phyloP scores from a whole-genome alignment of 1,140 invertebrate species.

The Aradophagus sp. region DNA sequence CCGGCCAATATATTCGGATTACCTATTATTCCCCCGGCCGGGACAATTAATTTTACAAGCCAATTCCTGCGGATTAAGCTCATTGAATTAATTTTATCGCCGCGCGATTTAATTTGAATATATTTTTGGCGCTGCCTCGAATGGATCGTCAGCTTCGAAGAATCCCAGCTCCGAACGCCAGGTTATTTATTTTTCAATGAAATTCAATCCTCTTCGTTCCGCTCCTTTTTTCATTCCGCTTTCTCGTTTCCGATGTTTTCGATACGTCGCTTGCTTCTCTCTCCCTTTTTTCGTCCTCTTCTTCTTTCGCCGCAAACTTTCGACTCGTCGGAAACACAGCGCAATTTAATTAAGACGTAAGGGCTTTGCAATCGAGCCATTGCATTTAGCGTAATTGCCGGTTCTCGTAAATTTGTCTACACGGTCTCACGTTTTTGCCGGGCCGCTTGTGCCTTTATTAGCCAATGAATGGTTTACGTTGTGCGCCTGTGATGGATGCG shows the following conservation, averaged over 20 bases:
- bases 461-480: conserved; percentile 3
- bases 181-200: conserved; percentile 38
- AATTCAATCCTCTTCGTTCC: conserved; percentile 8
- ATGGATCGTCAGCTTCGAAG: conserved; percentile 32
- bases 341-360: too few relatives aligned
- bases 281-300: too few relatives aligned
- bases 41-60: conserved; percentile 50
- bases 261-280: too few relatives aligned
- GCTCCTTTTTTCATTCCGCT: too few relatives aligned
- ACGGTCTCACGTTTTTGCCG: conserved; percentile 7
- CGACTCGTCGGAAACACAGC: too few relatives aligned
- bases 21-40: conserved; percentile 41
- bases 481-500: conserved; percentile 4
- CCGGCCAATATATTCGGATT: conserved; percentile 35
- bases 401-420: conserved; percentile 11
- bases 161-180: conserved; percentile 14
- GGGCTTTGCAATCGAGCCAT: too few relatives aligned
- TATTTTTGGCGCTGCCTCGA: conserved; percentile 9
- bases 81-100: conserved; percentile 52
- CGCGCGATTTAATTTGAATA: conserved; percentile 51
- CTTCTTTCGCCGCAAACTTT: too few relatives aligned
- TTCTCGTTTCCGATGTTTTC: too few relatives aligned
- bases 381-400: conserved; percentile 4
- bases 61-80: conserved; percentile 48
- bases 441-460: conserved; percentile 1